Conservation (phyloP, 37 sponge, comb jelly and placozoan genomes). For the Ianthella basta region DNA sequence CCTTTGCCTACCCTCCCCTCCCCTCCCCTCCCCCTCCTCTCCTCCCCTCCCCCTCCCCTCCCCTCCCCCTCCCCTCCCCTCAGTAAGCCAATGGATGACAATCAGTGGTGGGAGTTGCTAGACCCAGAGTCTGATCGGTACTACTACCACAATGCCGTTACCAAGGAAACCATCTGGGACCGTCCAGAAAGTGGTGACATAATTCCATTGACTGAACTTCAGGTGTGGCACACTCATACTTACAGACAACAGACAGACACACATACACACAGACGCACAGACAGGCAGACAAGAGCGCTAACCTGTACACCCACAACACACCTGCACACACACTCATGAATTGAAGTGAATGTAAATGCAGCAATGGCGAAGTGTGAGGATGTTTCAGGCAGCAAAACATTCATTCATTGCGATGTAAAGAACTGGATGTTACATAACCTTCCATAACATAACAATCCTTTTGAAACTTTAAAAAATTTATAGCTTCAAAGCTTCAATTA, state of each 20-base stretch:
- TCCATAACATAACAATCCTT: too few species aligned
- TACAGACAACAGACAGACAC: too few species aligned
- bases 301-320: too few species aligned
- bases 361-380: too few species aligned
- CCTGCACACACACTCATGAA: neutral
- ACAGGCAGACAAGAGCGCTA: too few species aligned
- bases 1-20: constrained; percentile 2
- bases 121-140: constrained; percentile 50
- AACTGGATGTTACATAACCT: too few species aligned
- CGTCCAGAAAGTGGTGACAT: constrained; percentile 73
- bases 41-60: neutral
- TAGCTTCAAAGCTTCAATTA: too few species aligned
- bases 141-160: constrained; percentile 87
- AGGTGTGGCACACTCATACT: constrained; percentile 43
- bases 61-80: constrained; percentile 8
- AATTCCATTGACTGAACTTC: constrained; percentile 80
- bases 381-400: too few species aligned
- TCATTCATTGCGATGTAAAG: too few species aligned
- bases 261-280: too few species aligned
- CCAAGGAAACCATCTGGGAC: constrained; percentile 84
- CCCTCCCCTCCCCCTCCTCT: neutral
- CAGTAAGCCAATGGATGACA: constrained; percentile 74
- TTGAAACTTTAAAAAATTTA: too few species aligned
- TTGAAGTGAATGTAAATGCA: too few species aligned
- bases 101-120: constrained; percentile 96